Conservation (phyloP, 2,797 vertebrate genomes). For the Anniella stebbinsi region DNA sequence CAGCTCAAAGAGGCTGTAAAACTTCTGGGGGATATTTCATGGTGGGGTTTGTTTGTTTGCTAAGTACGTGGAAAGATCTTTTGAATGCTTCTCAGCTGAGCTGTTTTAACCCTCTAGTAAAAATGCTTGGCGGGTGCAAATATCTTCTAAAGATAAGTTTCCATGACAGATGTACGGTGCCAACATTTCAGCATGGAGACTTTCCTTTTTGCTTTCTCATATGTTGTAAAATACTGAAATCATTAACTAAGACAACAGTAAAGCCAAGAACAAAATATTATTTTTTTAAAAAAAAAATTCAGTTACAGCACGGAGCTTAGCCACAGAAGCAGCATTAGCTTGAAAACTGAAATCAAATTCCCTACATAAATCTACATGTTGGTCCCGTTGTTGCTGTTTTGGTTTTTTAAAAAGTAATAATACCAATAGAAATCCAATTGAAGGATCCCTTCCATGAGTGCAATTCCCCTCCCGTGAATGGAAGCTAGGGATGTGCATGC, state of each 20-base stretch:
- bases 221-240: background rate
- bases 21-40: background rate
- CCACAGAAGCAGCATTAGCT: background rate
- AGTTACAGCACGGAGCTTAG: background rate
- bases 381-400: background rate
- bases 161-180: background rate
- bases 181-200: background rate
- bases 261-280: background rate
- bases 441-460: too few relatives aligned
- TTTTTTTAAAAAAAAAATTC: constrained; percentile 11
- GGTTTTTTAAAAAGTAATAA: background rate
- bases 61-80: background rate
- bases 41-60: background rate
- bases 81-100: background rate
- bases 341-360: constrained; percentile 22
- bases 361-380: constrained; percentile 18
- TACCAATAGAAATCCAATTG: background rate
- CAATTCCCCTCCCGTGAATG: too few relatives aligned
- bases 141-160: background rate
- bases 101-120: background rate
- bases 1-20: background rate
- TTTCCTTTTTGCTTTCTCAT: background rate
- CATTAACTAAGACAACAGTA: background rate
- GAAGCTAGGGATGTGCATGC: too few relatives aligned
- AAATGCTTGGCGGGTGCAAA: background rate